These are phyloP conservation scores for Telmatherina bonti DNA, from an alignment of 2,797 vertebrate genomes.

Conservation along the genomic window DNA sequence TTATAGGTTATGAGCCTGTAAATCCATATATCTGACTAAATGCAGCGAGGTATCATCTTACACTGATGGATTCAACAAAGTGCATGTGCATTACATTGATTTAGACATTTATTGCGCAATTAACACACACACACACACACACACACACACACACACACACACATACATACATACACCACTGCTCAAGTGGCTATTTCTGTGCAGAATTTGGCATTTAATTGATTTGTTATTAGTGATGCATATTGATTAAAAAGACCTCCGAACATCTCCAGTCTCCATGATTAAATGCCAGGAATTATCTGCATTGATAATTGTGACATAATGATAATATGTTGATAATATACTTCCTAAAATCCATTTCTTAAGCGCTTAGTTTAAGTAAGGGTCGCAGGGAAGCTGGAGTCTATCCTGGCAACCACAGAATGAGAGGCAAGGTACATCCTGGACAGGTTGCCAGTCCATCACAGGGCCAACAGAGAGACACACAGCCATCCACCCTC, in stretches of 20 bases:
- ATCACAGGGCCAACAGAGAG: too few species aligned
- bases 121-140: too few species aligned
- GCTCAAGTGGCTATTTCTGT: not conserved
- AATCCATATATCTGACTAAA: not conserved
- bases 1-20: not conserved
- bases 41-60: not conserved
- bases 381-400: too few species aligned
- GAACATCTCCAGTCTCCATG: not conserved
- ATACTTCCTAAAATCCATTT: not conserved
- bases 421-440: too few species aligned
- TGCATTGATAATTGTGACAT: not conserved
- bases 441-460: too few species aligned
- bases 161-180: not conserved
- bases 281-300: not conserved
- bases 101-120: too few species aligned
- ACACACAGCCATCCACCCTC: too few species aligned
- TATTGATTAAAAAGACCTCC: not conserved
- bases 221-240: not conserved
- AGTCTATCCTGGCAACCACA: too few species aligned
- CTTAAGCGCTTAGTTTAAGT: too few species aligned
- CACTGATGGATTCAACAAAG: not conserved
- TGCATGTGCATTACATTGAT: constrained; percentile 2
- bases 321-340: not conserved
- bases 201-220: not conserved
- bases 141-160: too few species aligned